These are phyloP conservation scores for Dasyprocta punctata DNA, from an alignment of 2,113 vertebrate genomes.

Conservation along the genomic window DNA sequence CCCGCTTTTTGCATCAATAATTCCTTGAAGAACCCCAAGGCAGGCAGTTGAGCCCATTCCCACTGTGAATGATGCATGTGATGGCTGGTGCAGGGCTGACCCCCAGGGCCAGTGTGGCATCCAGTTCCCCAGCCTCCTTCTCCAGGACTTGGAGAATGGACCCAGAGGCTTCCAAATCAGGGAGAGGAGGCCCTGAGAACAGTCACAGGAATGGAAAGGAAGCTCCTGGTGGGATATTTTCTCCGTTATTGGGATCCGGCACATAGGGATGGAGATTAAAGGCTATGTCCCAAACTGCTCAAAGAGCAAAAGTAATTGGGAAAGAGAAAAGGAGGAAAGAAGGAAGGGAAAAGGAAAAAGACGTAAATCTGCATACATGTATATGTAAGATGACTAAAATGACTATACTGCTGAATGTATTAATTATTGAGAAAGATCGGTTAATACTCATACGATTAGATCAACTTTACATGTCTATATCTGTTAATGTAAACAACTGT, in stretches of 20 bases:
- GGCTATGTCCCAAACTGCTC: too few species aligned
- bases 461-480: too few species aligned
- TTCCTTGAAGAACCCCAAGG: slow-evolving; percentile 61
- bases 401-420: too few species aligned
- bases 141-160: neutral
- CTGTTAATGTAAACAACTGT: too few species aligned
- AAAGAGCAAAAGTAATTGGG: too few species aligned
- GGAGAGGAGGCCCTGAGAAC: neutral
- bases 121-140: slow-evolving; percentile 36
- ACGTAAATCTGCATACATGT: too few species aligned
- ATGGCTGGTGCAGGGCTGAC: neutral
- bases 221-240: too few species aligned
- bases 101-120: slow-evolving; percentile 39
- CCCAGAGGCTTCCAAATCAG: neutral
- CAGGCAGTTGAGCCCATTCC: slow-evolving; percentile 58
- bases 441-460: too few species aligned
- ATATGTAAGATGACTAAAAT: too few species aligned
- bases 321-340: too few species aligned
- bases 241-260: neutral
- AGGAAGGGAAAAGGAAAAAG: too few species aligned
- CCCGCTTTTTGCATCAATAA: neutral
- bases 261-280: neutral
- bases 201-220: neutral
- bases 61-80: neutral
- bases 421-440: too few species aligned